Percentiles rank a stretch among this genome's conserved stretches.
phyloP scores from a whole-genome alignment of 1,140 invertebrate genomes.

The Camponotus floridanus region DNA sequence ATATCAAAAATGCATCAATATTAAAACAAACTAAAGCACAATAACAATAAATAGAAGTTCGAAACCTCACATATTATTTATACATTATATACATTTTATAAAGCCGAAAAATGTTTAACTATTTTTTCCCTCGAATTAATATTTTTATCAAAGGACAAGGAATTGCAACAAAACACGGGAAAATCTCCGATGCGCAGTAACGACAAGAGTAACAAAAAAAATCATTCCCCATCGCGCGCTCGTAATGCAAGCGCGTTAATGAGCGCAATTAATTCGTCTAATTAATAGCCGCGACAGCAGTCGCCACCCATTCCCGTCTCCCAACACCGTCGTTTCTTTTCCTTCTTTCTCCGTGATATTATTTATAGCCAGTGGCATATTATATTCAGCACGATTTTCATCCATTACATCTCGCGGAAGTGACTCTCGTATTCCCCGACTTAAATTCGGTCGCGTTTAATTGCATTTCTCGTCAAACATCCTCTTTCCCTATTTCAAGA shows the following conservation, averaged over 20 bases:
- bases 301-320: slow-evolving; percentile 49
- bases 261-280: slow-evolving; percentile 75
- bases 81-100: background rate
- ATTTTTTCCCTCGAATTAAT: background rate
- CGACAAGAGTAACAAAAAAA: slow-evolving; percentile 44
- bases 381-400: slow-evolving; percentile 70
- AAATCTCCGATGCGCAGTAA: background rate
- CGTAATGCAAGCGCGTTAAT: slow-evolving; percentile 69
- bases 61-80: background rate
- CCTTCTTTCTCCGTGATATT: slow-evolving; percentile 62
- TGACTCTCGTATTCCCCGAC: slow-evolving; percentile 72
- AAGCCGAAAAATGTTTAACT: slow-evolving; percentile 2
- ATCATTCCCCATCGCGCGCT: slow-evolving; percentile 17
- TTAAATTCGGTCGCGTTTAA: slow-evolving; percentile 74
- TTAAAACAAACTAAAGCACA: background rate
- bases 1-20: background rate
- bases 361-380: slow-evolving; percentile 72
- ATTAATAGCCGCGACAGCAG: slow-evolving; percentile 73
- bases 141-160: slow-evolving; percentile 17
- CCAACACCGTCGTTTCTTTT: background rate
- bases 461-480: slow-evolving; percentile 69
- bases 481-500: slow-evolving; percentile 50
- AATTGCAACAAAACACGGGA: slow-evolving; percentile 23
- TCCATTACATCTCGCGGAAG: slow-evolving; percentile 58
- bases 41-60: background rate